A percentile compares a stretch with the other conserved stretches of the same genome.
These are phyloP conservation scores for Drosophila suboccidentalis DNA, from an alignment of 2,888 invertebrate species.

Conservation along the genomic window DNA sequence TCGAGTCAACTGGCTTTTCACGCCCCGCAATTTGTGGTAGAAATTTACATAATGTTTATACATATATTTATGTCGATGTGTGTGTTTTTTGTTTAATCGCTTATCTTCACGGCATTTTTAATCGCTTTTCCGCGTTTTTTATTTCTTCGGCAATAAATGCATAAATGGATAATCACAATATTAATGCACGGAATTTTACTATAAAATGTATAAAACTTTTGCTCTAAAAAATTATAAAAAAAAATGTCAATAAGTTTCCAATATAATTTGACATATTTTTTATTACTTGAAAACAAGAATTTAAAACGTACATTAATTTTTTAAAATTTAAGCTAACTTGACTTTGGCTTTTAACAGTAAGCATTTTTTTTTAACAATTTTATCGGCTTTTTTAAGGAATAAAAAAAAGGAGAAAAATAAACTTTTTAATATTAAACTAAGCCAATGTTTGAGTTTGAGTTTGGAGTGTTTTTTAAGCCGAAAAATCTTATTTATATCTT, in stretches of 20 bases:
- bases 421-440: no score
- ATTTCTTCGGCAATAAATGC: background rate
- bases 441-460: no score
- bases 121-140: background rate
- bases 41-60: conserved; percentile 25
- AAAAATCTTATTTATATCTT: no score
- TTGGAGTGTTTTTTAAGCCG: no score
- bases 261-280: background rate
- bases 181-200: background rate
- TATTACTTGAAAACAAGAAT: background rate
- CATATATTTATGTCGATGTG: conserved; percentile 3
- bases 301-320: no score
- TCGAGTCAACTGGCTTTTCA: conserved; percentile 23
- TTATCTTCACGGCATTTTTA: conserved; percentile 24
- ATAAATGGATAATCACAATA: background rate
- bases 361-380: no score
- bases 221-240: background rate
- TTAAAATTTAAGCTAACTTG: no score
- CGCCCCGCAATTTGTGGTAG: conserved; percentile 65
- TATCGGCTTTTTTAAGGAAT: no score
- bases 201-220: background rate
- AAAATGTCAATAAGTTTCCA: background rate
- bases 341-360: no score
- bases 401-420: no score
- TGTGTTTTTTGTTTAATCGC: conserved; percentile 21